phyloP scores from a whole-genome alignment of 92 coral and sea anemone species.

The Parazoanthus swiftii region DNA sequence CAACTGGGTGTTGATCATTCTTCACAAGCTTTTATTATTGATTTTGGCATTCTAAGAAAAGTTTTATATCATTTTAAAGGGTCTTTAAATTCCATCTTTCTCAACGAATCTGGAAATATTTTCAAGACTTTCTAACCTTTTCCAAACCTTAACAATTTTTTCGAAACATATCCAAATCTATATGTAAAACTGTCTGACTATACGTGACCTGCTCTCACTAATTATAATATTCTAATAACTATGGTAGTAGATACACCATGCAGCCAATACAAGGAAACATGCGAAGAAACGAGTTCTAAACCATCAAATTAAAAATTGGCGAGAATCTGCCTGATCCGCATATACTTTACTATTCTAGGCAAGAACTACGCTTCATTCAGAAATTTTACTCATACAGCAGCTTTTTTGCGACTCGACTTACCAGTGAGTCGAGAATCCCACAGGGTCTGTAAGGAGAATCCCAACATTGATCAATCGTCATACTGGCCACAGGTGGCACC shows the following conservation, averaged over 20 bases:
- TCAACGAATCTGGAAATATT: too few relatives aligned
- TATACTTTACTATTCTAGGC: background rate
- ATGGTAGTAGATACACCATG: too few relatives aligned
- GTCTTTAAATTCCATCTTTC: too few relatives aligned
- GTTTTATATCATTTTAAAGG: too few relatives aligned
- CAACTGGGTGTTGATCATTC: background rate
- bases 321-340: background rate
- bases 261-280: background rate
- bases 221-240: background rate
- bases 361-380: background rate
- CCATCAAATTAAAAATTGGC: background rate
- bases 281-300: background rate
- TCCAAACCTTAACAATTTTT: too few relatives aligned
- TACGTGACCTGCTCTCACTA: background rate
- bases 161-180: background rate
- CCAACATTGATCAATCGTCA: conserved; percentile 79
- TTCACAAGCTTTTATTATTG: too few relatives aligned
- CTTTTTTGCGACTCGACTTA: conserved; percentile 23
- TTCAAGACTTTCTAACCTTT: background rate
- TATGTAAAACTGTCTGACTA: background rate
- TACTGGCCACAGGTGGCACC: conserved; percentile 51
- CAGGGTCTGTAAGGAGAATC: conserved; percentile 71
- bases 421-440: conserved; percentile 94
- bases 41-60: background rate
- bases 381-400: background rate